Evolutionary conservation across 2,797 vertebrate species (phyloP).

Genomic region (Pempheris klunzingeri): DNA sequence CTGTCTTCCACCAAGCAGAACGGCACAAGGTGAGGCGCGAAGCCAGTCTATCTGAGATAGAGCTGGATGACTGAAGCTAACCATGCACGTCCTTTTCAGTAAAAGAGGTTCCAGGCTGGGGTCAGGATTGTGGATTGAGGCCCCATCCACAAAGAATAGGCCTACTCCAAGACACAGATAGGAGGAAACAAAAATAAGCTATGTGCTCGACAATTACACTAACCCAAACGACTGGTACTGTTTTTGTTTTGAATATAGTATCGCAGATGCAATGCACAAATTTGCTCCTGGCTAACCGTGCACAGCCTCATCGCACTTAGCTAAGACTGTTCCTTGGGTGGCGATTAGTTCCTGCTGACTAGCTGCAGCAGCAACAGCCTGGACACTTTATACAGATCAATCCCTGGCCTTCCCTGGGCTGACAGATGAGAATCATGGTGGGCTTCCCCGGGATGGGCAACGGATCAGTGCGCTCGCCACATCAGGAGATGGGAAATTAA

Average conservation of each 20-base stretch:
- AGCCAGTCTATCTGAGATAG: constrained; percentile 32
- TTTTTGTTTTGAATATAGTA: constrained; percentile 39
- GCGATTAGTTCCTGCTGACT: constrained; percentile 67
- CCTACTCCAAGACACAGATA: constrained; percentile 16
- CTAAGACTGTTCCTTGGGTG: constrained; percentile 44
- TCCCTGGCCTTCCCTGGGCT: constrained; percentile 61
- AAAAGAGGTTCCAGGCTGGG: constrained; percentile 34
- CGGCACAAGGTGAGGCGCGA: constrained; percentile 20
- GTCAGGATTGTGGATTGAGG: constrained; percentile 46
- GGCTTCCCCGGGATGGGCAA: constrained; percentile 60
- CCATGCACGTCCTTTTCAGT: constrained; percentile 51
- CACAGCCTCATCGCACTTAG: constrained; percentile 22
- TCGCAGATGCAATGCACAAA: constrained; percentile 8
- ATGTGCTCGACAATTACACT: constrained; percentile 45
- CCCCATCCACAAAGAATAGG: constrained; percentile 47
- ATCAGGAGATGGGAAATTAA: constrained; percentile 69
- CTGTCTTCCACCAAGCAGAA: constrained; percentile 18
- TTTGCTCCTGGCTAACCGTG: constrained; percentile 30
- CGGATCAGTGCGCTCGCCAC: constrained; percentile 66
- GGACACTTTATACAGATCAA: constrained; percentile 71
- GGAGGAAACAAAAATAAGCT: constrained; percentile 39
- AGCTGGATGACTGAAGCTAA: constrained; percentile 48
- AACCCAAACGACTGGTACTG: constrained; percentile 50
- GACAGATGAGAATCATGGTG: constrained; percentile 69
- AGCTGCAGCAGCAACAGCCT: constrained; percentile 46